Percentiles rank a stretch among this genome's conserved stretches.
Evolutionary conservation across 1,140 invertebrate genomes (phyloP).

Genomic region (Homalodisca vitripennis): DNA sequence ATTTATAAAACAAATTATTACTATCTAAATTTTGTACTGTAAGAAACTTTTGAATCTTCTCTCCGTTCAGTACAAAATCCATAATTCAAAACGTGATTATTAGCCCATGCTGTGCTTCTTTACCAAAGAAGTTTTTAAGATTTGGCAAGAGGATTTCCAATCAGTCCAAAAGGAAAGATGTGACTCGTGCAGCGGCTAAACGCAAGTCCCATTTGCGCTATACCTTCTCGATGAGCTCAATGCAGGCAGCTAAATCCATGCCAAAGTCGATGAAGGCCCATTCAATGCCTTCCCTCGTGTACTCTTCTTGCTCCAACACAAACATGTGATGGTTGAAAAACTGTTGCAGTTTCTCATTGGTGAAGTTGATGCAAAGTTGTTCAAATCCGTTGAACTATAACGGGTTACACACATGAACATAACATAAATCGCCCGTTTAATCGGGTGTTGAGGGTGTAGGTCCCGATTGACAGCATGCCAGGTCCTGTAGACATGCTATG

Average conservation of each 20-base stretch:
- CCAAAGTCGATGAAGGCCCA: conserved; percentile 99
- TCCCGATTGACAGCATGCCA: not conserved
- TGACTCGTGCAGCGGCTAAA: not conserved
- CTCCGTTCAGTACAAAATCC: not conserved
- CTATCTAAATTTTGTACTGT: not conserved
- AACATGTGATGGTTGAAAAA: conserved; percentile 99
- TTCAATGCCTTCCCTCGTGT: conserved; percentile 96
- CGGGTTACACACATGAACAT: conserved; percentile 24
- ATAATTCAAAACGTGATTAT: not conserved
- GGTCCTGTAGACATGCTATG: not conserved
- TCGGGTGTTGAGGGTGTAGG: not conserved
- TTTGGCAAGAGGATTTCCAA: not conserved
- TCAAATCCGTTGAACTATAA: conserved; percentile 98
- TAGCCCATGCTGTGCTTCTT: not conserved
- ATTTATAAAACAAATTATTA: not conserved
- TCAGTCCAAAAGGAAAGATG: not conserved
- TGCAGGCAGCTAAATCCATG: conserved; percentile 97
- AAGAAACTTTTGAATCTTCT: not conserved
- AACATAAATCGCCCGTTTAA: conserved; percentile 16
- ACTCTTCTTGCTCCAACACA: conserved; percentile 99
- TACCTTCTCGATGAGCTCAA: conserved; percentile 99
- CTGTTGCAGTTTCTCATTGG: conserved; percentile 99
- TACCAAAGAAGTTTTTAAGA: not conserved
- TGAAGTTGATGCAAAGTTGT: conserved; percentile 99
- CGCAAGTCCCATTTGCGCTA: conserved; percentile 32